A percentile compares a stretch with the other conserved stretches of the same genome.
These are phyloP conservation scores for Sphaerodactylus townsendi DNA, from an alignment of 2,113 vertebrate genomes.

Conservation along the genomic window DNA sequence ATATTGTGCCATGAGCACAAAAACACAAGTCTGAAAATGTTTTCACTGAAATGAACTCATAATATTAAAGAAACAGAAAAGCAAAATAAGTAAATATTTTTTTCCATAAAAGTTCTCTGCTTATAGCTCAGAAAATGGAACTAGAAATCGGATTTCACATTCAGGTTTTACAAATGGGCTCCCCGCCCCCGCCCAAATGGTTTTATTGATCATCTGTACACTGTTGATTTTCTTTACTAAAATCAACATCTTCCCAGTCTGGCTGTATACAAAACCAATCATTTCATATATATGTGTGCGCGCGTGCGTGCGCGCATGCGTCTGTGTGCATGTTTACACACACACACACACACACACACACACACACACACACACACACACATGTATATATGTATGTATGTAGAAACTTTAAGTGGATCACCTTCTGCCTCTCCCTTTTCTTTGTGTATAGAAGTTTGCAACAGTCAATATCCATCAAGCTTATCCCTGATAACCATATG, in stretches of 20 bases:
- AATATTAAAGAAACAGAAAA: neutral
- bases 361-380: no score
- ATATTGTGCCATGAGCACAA: neutral
- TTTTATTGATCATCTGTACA: conserved; percentile 64
- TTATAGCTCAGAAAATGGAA: neutral
- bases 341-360: no score
- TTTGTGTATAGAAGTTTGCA: conserved; percentile 28
- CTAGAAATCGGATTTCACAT: neutral
- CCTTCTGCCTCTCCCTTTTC: conserved; percentile 29
- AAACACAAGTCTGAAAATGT: neutral
- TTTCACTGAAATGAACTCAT: neutral
- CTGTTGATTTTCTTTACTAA: conserved; percentile 38
- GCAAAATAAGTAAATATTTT: neutral
- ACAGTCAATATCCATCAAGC: conserved; percentile 11
- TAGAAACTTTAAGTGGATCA: neutral
- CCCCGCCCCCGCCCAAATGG: conserved; percentile 11
- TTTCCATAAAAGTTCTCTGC: neutral
- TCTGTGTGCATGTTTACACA: no score
- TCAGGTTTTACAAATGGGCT: neutral
- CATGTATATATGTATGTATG: no score
- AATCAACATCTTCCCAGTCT: conserved; percentile 34
- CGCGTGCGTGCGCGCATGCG: no score
- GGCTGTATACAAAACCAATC: conserved; percentile 53
- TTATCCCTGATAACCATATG: neutral
- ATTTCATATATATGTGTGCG: conserved; percentile 63